These are phyloP conservation scores for Ceratoteleas bidentatus DNA, from an alignment of 1,140 invertebrate genomes.

Conservation along the genomic window DNA sequence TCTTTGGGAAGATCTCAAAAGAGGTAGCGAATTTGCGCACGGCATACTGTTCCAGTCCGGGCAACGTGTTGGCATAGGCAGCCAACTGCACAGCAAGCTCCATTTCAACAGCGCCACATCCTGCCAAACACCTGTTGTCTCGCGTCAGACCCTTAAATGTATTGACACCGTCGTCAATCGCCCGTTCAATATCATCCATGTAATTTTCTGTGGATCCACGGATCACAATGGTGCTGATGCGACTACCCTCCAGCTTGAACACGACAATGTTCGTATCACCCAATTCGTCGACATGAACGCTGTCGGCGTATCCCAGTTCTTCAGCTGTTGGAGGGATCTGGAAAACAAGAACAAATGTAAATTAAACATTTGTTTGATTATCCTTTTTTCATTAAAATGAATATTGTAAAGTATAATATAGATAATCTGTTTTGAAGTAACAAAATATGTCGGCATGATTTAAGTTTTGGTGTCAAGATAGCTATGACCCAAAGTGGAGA, in stretches of 20 bases:
- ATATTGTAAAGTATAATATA: too few relatives aligned
- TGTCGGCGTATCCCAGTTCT: conserved; percentile 96
- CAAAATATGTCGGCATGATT: conserved; percentile 8
- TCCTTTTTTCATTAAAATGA: too few relatives aligned
- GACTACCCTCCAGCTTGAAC: conserved; percentile 90
- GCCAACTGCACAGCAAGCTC: conserved; percentile 94
- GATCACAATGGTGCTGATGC: conserved; percentile 96
- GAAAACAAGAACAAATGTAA: neutral
- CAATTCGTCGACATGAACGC: conserved; percentile 96
- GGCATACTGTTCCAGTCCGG: conserved; percentile 98
- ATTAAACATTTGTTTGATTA: too few relatives aligned
- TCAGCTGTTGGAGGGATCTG: conserved; percentile 91
- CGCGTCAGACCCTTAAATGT: conserved; percentile 92
- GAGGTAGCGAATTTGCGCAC: conserved; percentile 97
- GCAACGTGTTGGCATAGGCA: conserved; percentile 93
- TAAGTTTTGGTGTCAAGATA: conserved; percentile 23
- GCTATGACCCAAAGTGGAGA: conserved; percentile 19
- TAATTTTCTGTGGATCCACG: conserved; percentile 98
- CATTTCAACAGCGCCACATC: conserved; percentile 97
- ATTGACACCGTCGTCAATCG: conserved; percentile 99
- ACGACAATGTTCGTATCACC: conserved; percentile 97
- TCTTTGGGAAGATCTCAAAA: conserved; percentile 94
- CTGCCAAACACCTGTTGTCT: conserved; percentile 92
- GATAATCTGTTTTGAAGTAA: too few relatives aligned
- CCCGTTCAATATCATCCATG: conserved; percentile 99